phyloP scores from a whole-genome alignment of 1,140 invertebrate genomes.

The Drosophila melanogaster region Release_6_plus_ISO1_MT NC_004354.4:13117001-13117500 shows the following conservation, averaged over 20 bases:
- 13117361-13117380: too few species aligned
- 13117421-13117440: constrained; percentile 35
- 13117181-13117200: constrained; percentile 54
- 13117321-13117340: constrained; percentile 1
- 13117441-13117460: constrained; percentile 17
- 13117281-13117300: constrained; percentile 20
- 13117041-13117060: constrained; percentile 7
- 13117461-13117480: constrained; percentile 21
- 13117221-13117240: constrained; percentile 63
- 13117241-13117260: not conserved
- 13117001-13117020: too few species aligned
- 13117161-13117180: constrained; percentile 50
- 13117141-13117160: constrained; percentile 24
- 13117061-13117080: not conserved
- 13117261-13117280: constrained; percentile 10
- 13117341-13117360: not conserved
- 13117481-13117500: constrained; percentile 52
- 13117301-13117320: constrained; percentile 17
- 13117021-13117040: not conserved
- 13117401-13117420: constrained; percentile 3
- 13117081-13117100: not conserved
- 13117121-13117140: constrained; percentile 59
- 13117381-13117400: not conserved
- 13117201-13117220: constrained; percentile 61
- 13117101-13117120: constrained; percentile 71